Percentiles rank a stretch among this genome's conserved stretches.
phyloP scores from a whole-genome alignment of 2,797 vertebrate species.

The Linurgus olivaceus region DNA sequence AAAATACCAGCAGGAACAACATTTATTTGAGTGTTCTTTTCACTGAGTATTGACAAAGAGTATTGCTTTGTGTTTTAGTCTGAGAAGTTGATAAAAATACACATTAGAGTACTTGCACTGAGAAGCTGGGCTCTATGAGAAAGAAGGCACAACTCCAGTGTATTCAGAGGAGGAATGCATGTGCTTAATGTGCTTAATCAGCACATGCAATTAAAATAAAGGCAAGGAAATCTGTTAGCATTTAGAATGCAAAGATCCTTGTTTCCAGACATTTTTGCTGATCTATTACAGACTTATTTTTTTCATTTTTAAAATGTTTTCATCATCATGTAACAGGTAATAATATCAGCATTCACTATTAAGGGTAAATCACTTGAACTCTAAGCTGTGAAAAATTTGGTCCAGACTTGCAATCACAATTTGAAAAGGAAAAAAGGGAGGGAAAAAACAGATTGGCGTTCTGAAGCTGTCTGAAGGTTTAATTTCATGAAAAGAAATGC shows the following conservation, averaged over 20 bases:
- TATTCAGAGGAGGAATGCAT: background rate
- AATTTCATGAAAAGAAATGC: background rate
- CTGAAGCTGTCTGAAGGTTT: background rate
- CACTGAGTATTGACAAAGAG: background rate
- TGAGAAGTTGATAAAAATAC: background rate
- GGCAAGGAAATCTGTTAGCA: background rate
- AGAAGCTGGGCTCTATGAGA: background rate
- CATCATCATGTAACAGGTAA: background rate
- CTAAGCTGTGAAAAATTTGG: background rate
- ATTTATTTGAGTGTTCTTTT: background rate
- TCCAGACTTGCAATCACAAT: background rate
- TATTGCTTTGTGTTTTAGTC: background rate
- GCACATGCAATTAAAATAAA: conserved; percentile 3
- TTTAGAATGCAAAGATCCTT: background rate
- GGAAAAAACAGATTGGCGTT: rapidly evolving
- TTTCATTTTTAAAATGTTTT: background rate
- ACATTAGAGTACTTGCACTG: background rate
- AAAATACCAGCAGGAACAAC: background rate
- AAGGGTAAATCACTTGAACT: background rate
- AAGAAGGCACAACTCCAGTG: background rate
- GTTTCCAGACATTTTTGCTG: background rate
- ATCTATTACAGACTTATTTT: background rate
- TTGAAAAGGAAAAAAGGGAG: background rate
- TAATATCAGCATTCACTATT: background rate
- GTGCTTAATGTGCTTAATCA: background rate